phyloP scores from a whole-genome alignment of 2,888 invertebrate genomes.

The Drosophila peninsularis region DNA sequence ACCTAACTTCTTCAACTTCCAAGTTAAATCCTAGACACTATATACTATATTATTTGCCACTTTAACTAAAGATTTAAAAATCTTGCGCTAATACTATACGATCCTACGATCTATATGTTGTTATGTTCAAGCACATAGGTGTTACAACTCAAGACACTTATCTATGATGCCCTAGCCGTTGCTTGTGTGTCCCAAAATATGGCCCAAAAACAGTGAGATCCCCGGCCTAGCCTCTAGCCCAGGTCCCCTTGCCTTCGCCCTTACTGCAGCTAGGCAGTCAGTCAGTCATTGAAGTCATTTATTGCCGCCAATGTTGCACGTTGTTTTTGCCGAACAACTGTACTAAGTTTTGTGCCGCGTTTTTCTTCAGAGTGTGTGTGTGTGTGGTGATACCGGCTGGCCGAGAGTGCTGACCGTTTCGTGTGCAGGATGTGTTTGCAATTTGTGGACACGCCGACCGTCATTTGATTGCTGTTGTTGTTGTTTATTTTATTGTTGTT shows the following conservation, averaged over 20 bases:
- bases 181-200: slow-evolving; percentile 53
- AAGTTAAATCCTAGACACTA: too few species aligned
- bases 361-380: slow-evolving; percentile 11
- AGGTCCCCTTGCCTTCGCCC: neutral
- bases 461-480: slow-evolving; percentile 63
- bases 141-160: neutral
- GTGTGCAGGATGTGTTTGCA: slow-evolving; percentile 81
- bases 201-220: slow-evolving; percentile 30
- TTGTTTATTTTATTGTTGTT: slow-evolving; percentile 19
- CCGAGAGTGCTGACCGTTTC: slow-evolving; percentile 47
- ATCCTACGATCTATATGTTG: too few species aligned
- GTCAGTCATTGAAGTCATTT: slow-evolving; percentile 79
- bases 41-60: too few species aligned
- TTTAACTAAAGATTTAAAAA: too few species aligned
- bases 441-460: slow-evolving; percentile 80
- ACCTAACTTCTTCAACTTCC: too few species aligned
- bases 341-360: slow-evolving; percentile 43
- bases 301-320: slow-evolving; percentile 76
- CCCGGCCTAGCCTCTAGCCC: slow-evolving; percentile 2
- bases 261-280: slow-evolving; percentile 59
- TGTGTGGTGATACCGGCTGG: slow-evolving; percentile 46
- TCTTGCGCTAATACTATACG: too few species aligned
- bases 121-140: too few species aligned
- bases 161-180: neutral
- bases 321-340: slow-evolving; percentile 61